phyloP scores from a whole-genome alignment of 2,113 vertebrate species.

The Macaca fascicularis region T2T-MFA8v1.1 NC_088376.1:123812501-123813000 shows the following conservation, averaged over 20 bases:
- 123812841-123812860: conserved; percentile 53
- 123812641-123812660: not conserved
- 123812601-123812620: conserved; percentile 7
- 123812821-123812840: conserved; percentile 46
- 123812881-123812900: conserved; percentile 59
- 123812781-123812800: conserved; percentile 24
- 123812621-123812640: conserved; percentile 12
- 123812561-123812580: not conserved
- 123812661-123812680: not conserved
- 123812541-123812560: not conserved
- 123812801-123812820: conserved; percentile 18
- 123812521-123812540: not conserved
- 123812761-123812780: conserved; percentile 31
- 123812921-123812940: conserved; percentile 65
- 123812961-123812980: conserved; percentile 79
- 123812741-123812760: conserved; percentile 26
- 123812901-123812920: conserved; percentile 20
- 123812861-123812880: conserved; percentile 62
- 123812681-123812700: not conserved
- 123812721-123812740: conserved; percentile 41
- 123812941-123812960: conserved; percentile 71
- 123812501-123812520: not conserved
- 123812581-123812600: not conserved
- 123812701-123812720: conserved; percentile 49
- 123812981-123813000: conserved; percentile 74